A percentile compares a stretch with the other conserved stretches of the same genome.
Evolutionary conservation across 2,797 vertebrate species (phyloP).

Genomic region (Thaleichthys pacificus): DNA sequence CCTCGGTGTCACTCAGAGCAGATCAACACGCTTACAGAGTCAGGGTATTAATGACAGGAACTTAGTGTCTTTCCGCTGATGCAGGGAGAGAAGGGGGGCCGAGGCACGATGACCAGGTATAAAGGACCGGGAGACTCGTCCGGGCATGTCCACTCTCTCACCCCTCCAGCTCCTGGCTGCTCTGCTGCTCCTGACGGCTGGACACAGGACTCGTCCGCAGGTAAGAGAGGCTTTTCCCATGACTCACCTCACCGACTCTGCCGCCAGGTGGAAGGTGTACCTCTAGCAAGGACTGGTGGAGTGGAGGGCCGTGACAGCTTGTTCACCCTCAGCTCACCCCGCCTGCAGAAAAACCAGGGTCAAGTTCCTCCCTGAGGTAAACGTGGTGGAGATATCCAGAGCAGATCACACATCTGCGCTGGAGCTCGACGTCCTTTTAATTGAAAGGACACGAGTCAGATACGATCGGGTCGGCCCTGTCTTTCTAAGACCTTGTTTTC

Average conservation of each 20-base stretch:
- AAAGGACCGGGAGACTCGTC: slow-evolving; percentile 58
- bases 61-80: slow-evolving; percentile 54
- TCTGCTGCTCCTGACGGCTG: slow-evolving; percentile 41
- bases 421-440: slow-evolving; percentile 14
- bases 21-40: slow-evolving; percentile 54
- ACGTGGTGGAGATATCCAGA: no score
- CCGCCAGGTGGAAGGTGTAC: no score
- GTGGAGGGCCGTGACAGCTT: no score
- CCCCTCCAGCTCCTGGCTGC: slow-evolving; percentile 50
- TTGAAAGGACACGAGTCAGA: slow-evolving; percentile 35
- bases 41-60: slow-evolving; percentile 60
- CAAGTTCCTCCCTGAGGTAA: no score
- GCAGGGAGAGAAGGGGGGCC: slow-evolving; percentile 40
- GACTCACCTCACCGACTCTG: no score
- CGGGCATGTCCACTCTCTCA: slow-evolving; percentile 47
- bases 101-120: slow-evolving; percentile 48
- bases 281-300: no score
- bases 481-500: slow-evolving; percentile 37
- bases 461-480: slow-evolving; percentile 31
- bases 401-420: no score
- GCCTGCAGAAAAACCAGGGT: no score
- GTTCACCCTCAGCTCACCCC: no score
- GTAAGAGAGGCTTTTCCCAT: slow-evolving; percentile 45
- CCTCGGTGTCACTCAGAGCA: not conserved
- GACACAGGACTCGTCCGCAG: slow-evolving; percentile 45